These are phyloP conservation scores for Drosophila sp. DNA, from an alignment of 1,140 invertebrate species.

Conservation along the genomic window DNA sequence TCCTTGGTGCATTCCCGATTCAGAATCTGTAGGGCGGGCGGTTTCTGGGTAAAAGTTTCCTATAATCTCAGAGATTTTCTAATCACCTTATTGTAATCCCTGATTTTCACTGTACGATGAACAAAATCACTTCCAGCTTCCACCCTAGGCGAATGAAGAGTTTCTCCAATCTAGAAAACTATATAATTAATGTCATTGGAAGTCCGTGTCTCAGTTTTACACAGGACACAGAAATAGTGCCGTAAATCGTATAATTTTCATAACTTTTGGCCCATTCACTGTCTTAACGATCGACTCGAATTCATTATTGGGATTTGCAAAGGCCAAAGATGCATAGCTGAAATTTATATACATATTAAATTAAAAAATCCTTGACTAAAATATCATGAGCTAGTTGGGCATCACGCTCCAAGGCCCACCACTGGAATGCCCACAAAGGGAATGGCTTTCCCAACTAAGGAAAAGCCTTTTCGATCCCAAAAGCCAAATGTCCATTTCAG, in stretches of 20 bases:
- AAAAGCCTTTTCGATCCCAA: constrained; percentile 74
- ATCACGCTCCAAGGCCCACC: constrained; percentile 83
- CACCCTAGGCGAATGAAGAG: constrained; percentile 48
- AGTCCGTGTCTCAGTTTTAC: constrained; percentile 30
- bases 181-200: no score
- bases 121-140: constrained; percentile 74
- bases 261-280: constrained; percentile 12
- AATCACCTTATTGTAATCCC: constrained; percentile 83
- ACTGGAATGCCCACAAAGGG: constrained; percentile 73
- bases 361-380: constrained; percentile 76
- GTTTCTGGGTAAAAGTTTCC: constrained; percentile 82
- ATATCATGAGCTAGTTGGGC: constrained; percentile 82
- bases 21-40: constrained; percentile 85
- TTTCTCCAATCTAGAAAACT: constrained; percentile 38
- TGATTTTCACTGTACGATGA: constrained; percentile 83
- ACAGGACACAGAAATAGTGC: constrained; percentile 62
- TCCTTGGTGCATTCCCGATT: constrained; percentile 82
- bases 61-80: constrained; percentile 57
- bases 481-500: constrained; percentile 60
- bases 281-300: constrained; percentile 52
- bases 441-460: constrained; percentile 35
- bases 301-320: constrained; percentile 69
- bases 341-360: no score
- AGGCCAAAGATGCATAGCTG: constrained; percentile 81
- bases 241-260: constrained; percentile 35